Conservation (phyloP, 2,113 vertebrate species). For the Fulica atra region DNA sequence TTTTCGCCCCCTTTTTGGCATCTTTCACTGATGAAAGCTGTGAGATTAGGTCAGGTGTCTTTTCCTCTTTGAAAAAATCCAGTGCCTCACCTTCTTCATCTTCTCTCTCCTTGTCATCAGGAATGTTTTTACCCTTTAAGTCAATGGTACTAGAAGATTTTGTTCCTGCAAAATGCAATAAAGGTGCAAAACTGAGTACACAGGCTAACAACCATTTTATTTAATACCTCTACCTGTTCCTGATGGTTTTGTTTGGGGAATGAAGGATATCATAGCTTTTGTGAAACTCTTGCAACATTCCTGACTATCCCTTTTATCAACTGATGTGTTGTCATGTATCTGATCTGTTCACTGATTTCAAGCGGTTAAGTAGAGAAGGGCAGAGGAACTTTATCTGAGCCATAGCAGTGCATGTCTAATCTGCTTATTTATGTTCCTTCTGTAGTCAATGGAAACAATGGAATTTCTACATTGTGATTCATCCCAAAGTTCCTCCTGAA, state of each 20-base stretch:
- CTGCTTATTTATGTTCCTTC: conserved; percentile 16
- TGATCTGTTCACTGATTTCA: conserved; percentile 3
- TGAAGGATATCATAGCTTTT: neutral
- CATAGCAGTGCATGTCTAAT: neutral
- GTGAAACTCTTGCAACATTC: neutral
- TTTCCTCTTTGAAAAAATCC: conserved; percentile 83
- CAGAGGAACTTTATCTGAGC: conserved; percentile 25
- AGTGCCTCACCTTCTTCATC: conserved; percentile 62
- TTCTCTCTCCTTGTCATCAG: conserved; percentile 47
- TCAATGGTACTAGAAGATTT: conserved; percentile 61
- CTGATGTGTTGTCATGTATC: neutral
- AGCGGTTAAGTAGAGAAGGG: neutral
- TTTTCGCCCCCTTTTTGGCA: neutral
- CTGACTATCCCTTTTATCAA: neutral
- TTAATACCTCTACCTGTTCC: neutral
- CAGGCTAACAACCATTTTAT: neutral
- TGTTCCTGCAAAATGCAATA: conserved; percentile 72
- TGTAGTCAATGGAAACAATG: neutral
- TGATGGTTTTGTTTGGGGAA: neutral
- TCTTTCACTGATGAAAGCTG: neutral
- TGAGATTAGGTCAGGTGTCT: neutral
- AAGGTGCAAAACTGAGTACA: neutral
- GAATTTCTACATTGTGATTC: neutral
- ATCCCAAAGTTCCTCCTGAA: neutral
- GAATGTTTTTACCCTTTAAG: conserved; percentile 55